Conservation (phyloP, 2,113 vertebrate species). For the Carettochelys insculpta region DNA sequence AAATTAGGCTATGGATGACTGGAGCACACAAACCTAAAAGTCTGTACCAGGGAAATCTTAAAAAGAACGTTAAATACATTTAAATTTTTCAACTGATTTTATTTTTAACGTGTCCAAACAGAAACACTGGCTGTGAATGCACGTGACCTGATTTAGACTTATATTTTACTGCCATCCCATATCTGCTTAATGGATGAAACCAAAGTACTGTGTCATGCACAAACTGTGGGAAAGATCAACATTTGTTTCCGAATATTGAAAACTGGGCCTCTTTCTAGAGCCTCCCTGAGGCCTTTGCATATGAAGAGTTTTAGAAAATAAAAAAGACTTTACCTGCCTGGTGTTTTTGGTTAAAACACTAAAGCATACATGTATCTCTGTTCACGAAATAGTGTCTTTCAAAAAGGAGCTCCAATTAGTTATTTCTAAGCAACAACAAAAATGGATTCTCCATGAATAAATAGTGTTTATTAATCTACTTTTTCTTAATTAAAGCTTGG, state of each 20-base stretch:
- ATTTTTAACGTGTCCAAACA: not conserved
- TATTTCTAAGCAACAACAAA: not conserved
- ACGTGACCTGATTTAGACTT: not conserved
- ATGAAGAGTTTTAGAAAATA: not conserved
- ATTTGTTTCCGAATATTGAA: not conserved
- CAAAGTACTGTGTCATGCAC: not conserved
- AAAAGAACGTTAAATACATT: not conserved
- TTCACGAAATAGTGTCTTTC: not conserved
- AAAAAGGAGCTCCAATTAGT: not conserved
- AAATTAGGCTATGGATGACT: not conserved
- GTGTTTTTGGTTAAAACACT: not conserved
- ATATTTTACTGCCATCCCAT: not conserved
- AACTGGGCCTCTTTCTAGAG: not conserved
- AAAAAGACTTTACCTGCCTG: not conserved
- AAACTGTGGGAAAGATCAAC: not conserved
- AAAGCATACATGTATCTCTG: too few species aligned
- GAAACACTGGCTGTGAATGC: not conserved
- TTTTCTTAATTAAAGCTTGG: not conserved
- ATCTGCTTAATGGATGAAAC: not conserved
- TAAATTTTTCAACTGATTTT: not conserved
- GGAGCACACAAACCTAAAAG: not conserved
- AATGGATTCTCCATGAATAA: not conserved
- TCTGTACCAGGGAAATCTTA: not conserved
- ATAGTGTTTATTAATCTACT: conserved; percentile 6
- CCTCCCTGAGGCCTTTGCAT: too few species aligned